Evolutionary conservation across 1,140 invertebrate species (phyloP), one percentile per base, ranked within the genome.

Genomic region (Ips nitidus): DNA sequence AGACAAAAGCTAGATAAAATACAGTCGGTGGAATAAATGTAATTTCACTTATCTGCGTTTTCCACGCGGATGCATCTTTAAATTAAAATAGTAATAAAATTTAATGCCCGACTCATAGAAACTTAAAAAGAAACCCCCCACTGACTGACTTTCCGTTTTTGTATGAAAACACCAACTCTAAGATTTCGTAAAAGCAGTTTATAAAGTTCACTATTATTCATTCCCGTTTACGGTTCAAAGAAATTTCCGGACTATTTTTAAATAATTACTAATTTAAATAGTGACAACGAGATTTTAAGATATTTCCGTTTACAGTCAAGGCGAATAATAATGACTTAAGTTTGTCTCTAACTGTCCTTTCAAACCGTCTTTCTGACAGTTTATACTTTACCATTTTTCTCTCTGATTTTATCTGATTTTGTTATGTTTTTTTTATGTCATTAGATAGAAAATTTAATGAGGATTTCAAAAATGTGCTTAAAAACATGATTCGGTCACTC

Each of bases 71-170:
- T 71, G 75, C 73, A 58, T 71, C 52, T 2, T 66, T 60, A 74
- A 75, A 76, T 76, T 76, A 73, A 76, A 76, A 76, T 73, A 75
- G 75, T 73, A 77, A 77, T 75, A 75, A 66, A 71, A 71, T 60
- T 58, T 62, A 62, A 39, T 43, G 42, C 38, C 2, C 39, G 59
- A 7, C 40, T 45, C 42, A 45, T 8, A 61, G 43, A 47, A 47
- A 47, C n/a, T 43, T n/a, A 61, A 61, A 61, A 61, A 38, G 47
- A 45, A 7, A 6, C n/a, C n/a, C n/a, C n/a, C n/a, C n/a, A n/a
- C 41, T n/a, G 8, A 50, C 59, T n/a, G 59, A 61, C 59, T 61
- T 61, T 61, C 47, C 59, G 59, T 45, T 50, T 6, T 22, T 50
- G 45, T 8, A 50, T 50, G 45, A 50, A 50, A 22, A 50, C 45